These are phyloP conservation scores for Tenebrosternarchus preto DNA, from an alignment of 2,113 vertebrate genomes.

Conservation along the genomic window DNA sequence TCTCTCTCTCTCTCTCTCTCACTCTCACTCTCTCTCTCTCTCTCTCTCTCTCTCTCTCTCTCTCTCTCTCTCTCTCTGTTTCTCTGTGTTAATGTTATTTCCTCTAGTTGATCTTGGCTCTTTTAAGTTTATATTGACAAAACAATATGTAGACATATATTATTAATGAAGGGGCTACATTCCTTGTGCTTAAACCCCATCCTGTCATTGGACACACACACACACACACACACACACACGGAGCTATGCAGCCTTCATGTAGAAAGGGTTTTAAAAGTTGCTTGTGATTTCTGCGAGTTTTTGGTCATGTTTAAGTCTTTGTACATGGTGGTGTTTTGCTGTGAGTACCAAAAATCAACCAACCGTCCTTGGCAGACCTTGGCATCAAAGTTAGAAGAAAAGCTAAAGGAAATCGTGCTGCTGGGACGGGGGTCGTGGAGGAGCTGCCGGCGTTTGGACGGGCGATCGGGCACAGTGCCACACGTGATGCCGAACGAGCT, in stretches of 20 bases:
- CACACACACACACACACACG: background rate
- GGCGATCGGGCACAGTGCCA: background rate
- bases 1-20: too few species aligned
- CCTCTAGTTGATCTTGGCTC: slow-evolving; percentile 35
- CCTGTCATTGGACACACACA: background rate
- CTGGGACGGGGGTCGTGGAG: background rate
- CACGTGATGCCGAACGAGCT: slow-evolving; percentile 4
- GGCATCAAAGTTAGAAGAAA: slow-evolving; percentile 22
- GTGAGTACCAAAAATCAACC: slow-evolving; percentile 31
- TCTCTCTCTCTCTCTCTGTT: too few species aligned
- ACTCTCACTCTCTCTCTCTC: too few species aligned
- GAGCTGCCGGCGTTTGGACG: slow-evolving; percentile 9
- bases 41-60: too few species aligned
- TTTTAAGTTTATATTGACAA: slow-evolving; percentile 38
- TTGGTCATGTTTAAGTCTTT: slow-evolving; percentile 8
- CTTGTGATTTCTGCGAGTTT: background rate
- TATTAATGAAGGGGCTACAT: slow-evolving; percentile 47
- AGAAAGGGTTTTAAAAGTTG: slow-evolving; percentile 5
- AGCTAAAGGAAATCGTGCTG: slow-evolving; percentile 18
- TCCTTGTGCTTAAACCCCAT: slow-evolving; percentile 21
- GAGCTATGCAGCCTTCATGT: background rate
- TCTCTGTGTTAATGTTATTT: too few species aligned
- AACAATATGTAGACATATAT: slow-evolving; percentile 56
- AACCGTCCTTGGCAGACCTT: background rate
- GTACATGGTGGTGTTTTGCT: slow-evolving; percentile 9